Base-by-base conservation (phyloP, 1,140 invertebrate species). In the Hermatobates lingyangjiaoensis region DNA sequence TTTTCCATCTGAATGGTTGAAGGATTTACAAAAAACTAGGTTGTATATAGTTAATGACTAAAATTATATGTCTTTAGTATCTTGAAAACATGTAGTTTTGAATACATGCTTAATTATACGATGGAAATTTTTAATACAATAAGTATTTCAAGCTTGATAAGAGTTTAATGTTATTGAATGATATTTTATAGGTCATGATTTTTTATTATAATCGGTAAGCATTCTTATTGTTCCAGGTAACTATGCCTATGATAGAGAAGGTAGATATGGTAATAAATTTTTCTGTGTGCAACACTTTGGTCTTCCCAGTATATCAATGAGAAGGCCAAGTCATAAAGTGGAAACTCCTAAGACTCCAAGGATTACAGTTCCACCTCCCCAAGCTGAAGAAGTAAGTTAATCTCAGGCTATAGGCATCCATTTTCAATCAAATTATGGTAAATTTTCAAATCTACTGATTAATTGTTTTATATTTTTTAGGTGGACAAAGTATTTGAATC, bases 271-370 rank as follows among this genome's bases (percentile, higher is more conserved):
- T 15, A 72, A 76, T 23, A 72, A 77, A 48, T 87, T 90, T 63
- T 87, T 83, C 63, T 90, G 86, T 62, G 74, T 78, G 23, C 81
- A 86, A 60, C 86, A 90, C 63, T 83, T 77, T 62, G 77, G 79
- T 45, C 63, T 80, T n/a, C n/a, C n/a, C n/a, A n/a, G n/a, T n/a
- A n/a, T 66, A 14, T 65, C 69, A 52, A 68, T 66, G 50, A 64
- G 58, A 57, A 63, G 65, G 53, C 61, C 27, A 64, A 45, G 5
- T 53, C 55, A 23, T 54, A 57, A 68, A 48, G 66, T 60, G 57
- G 68, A 64, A 50, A 68, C 58, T 39, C n/a, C n/a, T n/a, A n/a
- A n/a, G n/a, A n/a, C n/a, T n/a, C n/a, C n/a, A n/a, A n/a, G n/a
- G n/a, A n/a, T n/a, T n/a, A n/a, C n/a, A n/a, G n/a, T n/a, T n/a